Conservation (phyloP, 2,888 invertebrate genomes). For the Drosophila pseudotakahashii region DNA sequence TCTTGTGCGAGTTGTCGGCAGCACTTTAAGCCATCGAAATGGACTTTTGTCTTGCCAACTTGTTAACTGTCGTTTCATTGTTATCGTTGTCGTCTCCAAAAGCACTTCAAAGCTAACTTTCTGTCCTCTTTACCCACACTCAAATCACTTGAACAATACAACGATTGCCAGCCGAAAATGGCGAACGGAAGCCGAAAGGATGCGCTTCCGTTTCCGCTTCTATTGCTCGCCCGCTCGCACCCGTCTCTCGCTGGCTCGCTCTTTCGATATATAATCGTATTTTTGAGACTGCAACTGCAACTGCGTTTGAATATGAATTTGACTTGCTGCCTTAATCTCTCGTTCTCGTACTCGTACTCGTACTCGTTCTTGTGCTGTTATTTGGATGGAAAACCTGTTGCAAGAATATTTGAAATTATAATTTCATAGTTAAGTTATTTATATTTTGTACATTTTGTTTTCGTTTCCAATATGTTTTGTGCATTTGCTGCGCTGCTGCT, state of each 20-base stretch:
- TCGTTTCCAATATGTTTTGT: constrained; percentile 19
- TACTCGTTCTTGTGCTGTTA: constrained; percentile 62
- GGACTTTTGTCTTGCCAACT: constrained; percentile 45
- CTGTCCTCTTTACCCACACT: constrained; percentile 27
- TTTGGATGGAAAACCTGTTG: constrained; percentile 55
- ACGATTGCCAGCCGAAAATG: constrained; percentile 33
- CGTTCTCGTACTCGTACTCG: constrained; percentile 21
- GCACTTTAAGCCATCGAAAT: constrained; percentile 37
- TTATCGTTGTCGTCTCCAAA: constrained; percentile 56
- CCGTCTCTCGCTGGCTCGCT: constrained; percentile 26
- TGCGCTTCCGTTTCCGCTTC: constrained; percentile 37
- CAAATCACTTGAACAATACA: constrained; percentile 29
- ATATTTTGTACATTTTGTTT: constrained; percentile 3
- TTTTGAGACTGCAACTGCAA: constrained; percentile 58
- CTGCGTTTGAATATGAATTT: constrained; percentile 60
- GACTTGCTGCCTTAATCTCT: constrained; percentile 61
- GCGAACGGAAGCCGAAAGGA: constrained; percentile 30
- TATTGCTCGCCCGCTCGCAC: constrained; percentile 40
- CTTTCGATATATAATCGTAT: constrained; percentile 36
- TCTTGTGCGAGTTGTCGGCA: constrained; percentile 42
- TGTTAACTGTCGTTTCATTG: constrained; percentile 54
- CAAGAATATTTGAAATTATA: constrained; percentile 18
- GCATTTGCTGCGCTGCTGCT: constrained; percentile 32
- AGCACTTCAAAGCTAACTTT: constrained; percentile 35
- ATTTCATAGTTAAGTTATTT: constrained; percentile 9